Percentiles rank a stretch among this genome's conserved stretches.
Conservation (phyloP, 1,140 invertebrate genomes). For the Penaeus vannamei region DNA sequence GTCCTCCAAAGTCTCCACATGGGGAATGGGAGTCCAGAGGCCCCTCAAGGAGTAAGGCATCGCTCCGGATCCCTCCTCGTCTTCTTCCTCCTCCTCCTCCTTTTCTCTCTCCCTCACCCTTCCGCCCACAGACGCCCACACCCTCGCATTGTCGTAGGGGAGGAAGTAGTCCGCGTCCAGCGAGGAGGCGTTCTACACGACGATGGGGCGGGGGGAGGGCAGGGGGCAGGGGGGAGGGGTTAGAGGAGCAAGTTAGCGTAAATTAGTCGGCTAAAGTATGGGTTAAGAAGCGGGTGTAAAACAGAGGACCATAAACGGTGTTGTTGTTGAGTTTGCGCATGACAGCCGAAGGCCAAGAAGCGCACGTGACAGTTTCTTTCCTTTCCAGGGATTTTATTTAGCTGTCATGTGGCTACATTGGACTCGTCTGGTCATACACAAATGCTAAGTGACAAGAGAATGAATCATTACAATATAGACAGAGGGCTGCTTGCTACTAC, state of each 20-base stretch:
- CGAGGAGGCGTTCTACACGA: conserved; percentile 56
- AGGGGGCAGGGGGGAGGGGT: conserved; percentile 43
- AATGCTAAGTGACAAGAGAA: too few species aligned
- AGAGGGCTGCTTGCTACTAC: too few species aligned
- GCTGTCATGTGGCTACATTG: too few species aligned
- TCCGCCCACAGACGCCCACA: neutral
- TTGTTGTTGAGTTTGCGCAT: too few species aligned
- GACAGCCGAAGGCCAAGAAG: too few species aligned
- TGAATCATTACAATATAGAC: too few species aligned
- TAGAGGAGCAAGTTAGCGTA: conserved; percentile 22
- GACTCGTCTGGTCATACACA: too few species aligned
- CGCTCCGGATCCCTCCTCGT: conserved; percentile 39
- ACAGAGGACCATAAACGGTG: too few species aligned
- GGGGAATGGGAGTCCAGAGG: conserved; percentile 31
- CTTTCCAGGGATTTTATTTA: too few species aligned
- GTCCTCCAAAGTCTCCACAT: conserved; percentile 41
- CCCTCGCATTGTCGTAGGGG: conserved; percentile 45
- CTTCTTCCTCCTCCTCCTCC: conserved; percentile 24
- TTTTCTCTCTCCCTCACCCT: neutral
- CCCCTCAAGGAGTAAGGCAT: conserved; percentile 20
- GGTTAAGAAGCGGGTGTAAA: too few species aligned
- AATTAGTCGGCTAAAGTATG: neutral
- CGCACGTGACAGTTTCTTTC: too few species aligned
- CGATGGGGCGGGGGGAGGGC: conserved; percentile 31
- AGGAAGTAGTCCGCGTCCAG: conserved; percentile 54